Evolutionary conservation across 2,888 invertebrate species (phyloP).

Genomic region (Atrina japonica): DNA sequence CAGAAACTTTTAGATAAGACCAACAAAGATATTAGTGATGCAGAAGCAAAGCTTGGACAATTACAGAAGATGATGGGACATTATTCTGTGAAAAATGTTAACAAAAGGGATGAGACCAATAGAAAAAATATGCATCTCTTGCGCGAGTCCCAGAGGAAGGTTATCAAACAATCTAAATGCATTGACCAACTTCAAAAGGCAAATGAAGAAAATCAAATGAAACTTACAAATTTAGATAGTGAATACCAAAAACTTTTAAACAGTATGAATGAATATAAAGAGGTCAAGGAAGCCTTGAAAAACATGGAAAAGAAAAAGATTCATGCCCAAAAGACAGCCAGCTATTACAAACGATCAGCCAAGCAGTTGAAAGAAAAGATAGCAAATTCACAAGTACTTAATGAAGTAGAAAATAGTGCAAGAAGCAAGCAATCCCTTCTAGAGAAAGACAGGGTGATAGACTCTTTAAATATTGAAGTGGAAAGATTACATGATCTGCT

Average conservation of each 20-base stretch:
- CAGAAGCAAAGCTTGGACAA: neutral
- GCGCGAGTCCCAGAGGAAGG: constrained; percentile 10
- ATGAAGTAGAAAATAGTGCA: no score
- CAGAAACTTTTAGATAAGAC: neutral
- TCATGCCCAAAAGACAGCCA: constrained; percentile 1
- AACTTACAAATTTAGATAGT: neutral
- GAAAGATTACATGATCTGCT: neutral
- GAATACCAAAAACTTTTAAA: neutral
- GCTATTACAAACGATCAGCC: constrained; percentile 6
- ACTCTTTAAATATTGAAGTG: neutral
- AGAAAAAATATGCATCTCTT: constrained; percentile 9
- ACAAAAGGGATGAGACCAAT: constrained; percentile 25
- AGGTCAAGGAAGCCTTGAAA: neutral
- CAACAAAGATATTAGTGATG: neutral
- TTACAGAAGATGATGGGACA: constrained; percentile 12
- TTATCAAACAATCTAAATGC: neutral
- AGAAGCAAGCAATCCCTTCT: no score
- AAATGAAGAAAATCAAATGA: neutral
- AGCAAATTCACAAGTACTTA: no score
- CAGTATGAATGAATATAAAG: neutral
- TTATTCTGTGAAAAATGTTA: constrained; percentile 26
- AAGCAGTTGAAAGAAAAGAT: neutral
- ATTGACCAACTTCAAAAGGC: neutral
- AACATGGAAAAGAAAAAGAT: constrained; percentile 14
- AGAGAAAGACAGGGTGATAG: constrained; percentile 6